Percentiles rank a stretch among this genome's conserved stretches.
Conservation (phyloP, 2,888 invertebrate genomes). For the Allolobophora icterica region DNA sequence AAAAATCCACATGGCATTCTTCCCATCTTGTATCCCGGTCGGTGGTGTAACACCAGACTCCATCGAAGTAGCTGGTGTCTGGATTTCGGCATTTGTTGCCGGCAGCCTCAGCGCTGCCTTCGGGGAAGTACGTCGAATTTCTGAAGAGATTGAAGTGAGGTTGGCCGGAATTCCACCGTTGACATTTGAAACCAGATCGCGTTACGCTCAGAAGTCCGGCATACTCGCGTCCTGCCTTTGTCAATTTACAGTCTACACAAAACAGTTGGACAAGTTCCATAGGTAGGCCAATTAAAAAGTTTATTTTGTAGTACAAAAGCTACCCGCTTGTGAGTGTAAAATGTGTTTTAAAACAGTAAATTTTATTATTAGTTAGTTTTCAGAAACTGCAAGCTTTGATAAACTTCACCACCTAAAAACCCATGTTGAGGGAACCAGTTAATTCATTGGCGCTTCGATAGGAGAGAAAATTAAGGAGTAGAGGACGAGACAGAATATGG, state of each 20-base stretch:
- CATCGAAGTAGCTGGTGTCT: neutral
- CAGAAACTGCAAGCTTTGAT: too few relatives aligned
- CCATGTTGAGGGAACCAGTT: too few relatives aligned
- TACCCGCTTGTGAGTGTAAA: too few relatives aligned
- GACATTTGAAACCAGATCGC: neutral
- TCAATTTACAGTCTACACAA: conserved; percentile 28
- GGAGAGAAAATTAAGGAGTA: too few relatives aligned
- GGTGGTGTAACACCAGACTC: conserved; percentile 33
- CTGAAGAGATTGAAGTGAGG: conserved; percentile 9
- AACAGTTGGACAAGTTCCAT: neutral
- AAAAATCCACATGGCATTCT: neutral
- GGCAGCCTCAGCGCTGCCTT: neutral
- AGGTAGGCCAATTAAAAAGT: neutral
- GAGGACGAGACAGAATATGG: too few relatives aligned
- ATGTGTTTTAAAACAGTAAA: too few relatives aligned
- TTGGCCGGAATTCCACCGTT: neutral
- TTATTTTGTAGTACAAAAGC: too few relatives aligned
- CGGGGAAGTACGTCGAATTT: neutral
- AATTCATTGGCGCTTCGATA: too few relatives aligned
- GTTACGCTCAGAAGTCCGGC: conserved; percentile 18
- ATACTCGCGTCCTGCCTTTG: neutral
- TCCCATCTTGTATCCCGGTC: conserved; percentile 27
- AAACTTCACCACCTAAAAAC: too few relatives aligned
- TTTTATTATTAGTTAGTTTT: too few relatives aligned
- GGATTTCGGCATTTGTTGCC: conserved; percentile 34